These are phyloP conservation scores for Laothoe populi DNA, from an alignment of 2,888 invertebrate species.

Conservation along the genomic window DNA sequence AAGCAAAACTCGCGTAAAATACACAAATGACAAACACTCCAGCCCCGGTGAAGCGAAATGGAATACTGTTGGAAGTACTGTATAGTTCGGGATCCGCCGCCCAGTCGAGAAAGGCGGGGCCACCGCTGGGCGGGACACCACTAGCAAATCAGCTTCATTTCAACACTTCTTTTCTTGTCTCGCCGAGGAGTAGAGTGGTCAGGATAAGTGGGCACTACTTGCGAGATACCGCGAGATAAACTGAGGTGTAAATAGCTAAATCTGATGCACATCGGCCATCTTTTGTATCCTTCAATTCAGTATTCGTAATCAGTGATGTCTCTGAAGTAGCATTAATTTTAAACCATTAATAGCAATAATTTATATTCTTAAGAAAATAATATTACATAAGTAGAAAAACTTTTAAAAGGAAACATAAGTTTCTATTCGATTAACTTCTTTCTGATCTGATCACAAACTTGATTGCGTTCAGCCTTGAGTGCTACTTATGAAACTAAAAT, in stretches of 20 bases:
- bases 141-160: constrained; percentile 70
- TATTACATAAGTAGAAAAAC: no score
- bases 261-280: constrained; percentile 5
- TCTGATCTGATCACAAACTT: no score
- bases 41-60: constrained; percentile 22
- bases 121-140: constrained; percentile 64
- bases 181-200: constrained; percentile 65
- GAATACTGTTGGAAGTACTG: constrained; percentile 51
- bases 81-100: constrained; percentile 48
- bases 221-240: constrained; percentile 39
- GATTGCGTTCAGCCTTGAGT: no score
- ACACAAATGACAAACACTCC: constrained; percentile 13
- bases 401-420: no score
- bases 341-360: no score
- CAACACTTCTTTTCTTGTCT: constrained; percentile 67
- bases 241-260: constrained; percentile 4
- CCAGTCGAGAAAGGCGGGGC: constrained; percentile 70
- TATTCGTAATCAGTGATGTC: background rate
- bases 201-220: constrained; percentile 33
- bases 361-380: no score
- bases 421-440: no score
- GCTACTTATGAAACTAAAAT: no score
- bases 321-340: background rate
- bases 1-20: constrained; percentile 1
- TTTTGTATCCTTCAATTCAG: no score